Evolutionary conservation across 2,888 invertebrate genomes (phyloP).

Genomic region (Ectemnius continuus): DNA sequence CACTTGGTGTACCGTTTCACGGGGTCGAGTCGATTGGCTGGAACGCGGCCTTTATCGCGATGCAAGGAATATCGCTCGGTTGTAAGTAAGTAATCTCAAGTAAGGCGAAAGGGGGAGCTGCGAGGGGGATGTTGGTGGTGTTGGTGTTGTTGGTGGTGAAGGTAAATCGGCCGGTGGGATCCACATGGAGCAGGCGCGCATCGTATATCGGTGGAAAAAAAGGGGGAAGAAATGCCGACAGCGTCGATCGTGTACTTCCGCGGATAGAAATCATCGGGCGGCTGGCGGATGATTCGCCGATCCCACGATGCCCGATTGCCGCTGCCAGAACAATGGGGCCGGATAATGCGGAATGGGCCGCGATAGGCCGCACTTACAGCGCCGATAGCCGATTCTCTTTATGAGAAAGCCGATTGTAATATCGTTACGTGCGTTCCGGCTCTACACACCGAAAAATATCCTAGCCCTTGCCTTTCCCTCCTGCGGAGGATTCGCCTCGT

Average conservation of each 20-base stretch:
- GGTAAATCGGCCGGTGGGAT: too few species aligned
- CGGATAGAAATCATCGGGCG: conserved; percentile 56
- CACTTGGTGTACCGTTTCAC: too few species aligned
- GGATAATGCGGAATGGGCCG: conserved; percentile 56
- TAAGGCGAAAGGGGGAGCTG: neutral
- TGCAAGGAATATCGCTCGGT: conserved; percentile 1
- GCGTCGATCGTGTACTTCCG: conserved; percentile 54
- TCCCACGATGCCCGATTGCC: conserved; percentile 58
- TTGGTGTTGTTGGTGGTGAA: neutral
- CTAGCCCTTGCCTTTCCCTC: neutral
- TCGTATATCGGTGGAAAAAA: conserved; percentile 10
- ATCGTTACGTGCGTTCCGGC: conserved; percentile 48
- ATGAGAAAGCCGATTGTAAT: conserved; percentile 41
- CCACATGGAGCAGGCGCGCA: too few species aligned
- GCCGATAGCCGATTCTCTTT: conserved; percentile 26
- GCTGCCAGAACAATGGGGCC: conserved; percentile 47
- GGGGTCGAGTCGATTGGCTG: neutral
- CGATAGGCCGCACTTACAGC: conserved; percentile 25
- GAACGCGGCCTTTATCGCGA: conserved; percentile 1
- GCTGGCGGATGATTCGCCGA: conserved; percentile 53
- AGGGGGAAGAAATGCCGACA: conserved; percentile 32
- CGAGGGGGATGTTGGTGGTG: neutral
- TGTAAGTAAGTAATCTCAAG: neutral
- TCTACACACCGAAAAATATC: conserved; percentile 41
- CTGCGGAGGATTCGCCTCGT: too few species aligned